Conservation (phyloP, 2,797 vertebrate species). For the Notamacropus eugenii region DNA sequence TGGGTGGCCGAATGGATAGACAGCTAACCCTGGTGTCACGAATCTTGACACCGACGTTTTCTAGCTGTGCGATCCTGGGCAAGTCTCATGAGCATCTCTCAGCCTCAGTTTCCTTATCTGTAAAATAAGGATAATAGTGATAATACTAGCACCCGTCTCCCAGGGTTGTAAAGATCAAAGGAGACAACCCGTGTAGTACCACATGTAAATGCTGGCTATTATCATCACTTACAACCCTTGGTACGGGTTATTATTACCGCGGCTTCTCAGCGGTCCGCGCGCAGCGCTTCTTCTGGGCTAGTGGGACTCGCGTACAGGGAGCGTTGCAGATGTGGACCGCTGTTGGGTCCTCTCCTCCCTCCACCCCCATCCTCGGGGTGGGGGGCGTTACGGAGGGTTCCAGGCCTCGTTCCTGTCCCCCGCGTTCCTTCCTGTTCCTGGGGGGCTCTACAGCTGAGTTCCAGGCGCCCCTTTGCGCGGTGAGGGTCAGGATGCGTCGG, state of each 20-base stretch:
- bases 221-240: background rate
- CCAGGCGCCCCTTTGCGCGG: background rate
- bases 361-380: too few relatives aligned
- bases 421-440: constrained; percentile 72
- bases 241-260: background rate
- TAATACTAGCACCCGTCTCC: background rate
- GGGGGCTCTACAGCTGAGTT: background rate
- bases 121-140: background rate
- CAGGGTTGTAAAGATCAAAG: background rate
- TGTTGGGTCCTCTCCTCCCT: background rate
- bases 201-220: background rate
- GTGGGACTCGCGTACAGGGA: too few relatives aligned
- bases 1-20: background rate
- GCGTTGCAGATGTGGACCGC: too few relatives aligned
- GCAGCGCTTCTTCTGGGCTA: background rate
- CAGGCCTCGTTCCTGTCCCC: background rate
- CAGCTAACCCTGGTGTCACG: background rate
- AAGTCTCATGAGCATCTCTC: background rate
- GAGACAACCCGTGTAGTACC: background rate
- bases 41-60: background rate
- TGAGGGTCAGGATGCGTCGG: background rate
- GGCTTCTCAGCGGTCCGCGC: too few relatives aligned
- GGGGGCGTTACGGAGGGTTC: background rate
- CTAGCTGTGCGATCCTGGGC: background rate
- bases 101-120: background rate